A percentile compares a stretch with the other conserved stretches of the same genome.
These are phyloP conservation scores for Penaeus indicus DNA, from an alignment of 1,140 invertebrate genomes.

Conservation along the genomic window DNA sequence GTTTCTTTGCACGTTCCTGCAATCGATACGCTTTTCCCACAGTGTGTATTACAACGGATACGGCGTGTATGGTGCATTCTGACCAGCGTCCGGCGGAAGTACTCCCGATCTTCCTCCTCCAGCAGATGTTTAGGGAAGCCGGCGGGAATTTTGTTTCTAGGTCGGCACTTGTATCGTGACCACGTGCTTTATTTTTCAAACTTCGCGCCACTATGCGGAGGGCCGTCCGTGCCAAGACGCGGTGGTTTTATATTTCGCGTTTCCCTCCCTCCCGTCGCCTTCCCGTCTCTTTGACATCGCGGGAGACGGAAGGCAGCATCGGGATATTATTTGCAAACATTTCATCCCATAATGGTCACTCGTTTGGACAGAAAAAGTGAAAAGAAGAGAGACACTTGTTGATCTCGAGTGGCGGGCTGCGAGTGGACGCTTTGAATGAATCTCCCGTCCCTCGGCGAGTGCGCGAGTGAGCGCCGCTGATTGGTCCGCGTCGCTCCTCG, in stretches of 20 bases:
- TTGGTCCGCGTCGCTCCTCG: conserved; percentile 15
- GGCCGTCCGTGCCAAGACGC: neutral
- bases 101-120: no score
- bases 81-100: no score
- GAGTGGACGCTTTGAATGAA: conserved; percentile 58
- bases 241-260: neutral
- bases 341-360: no score
- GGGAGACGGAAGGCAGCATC: neutral
- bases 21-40: neutral
- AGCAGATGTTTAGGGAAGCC: no score
- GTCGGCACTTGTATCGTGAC: neutral
- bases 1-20: neutral
- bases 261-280: neutral
- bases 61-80: no score
- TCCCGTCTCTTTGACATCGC: neutral
- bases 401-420: conserved; percentile 38
- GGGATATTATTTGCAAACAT: no score
- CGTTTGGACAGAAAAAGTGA: conserved; percentile 6
- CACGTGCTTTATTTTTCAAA: conserved; percentile 29
- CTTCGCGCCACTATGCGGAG: conserved; percentile 13
- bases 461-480: neutral
- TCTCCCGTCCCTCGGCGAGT: conserved; percentile 28
- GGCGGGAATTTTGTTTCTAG: no score
- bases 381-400: conserved; percentile 54
- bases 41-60: neutral